Evolutionary conservation across 1,140 invertebrate genomes (phyloP), one percentile per base, ranked within the genome.

Genomic region (Drosophila sturtevanti): DNA sequence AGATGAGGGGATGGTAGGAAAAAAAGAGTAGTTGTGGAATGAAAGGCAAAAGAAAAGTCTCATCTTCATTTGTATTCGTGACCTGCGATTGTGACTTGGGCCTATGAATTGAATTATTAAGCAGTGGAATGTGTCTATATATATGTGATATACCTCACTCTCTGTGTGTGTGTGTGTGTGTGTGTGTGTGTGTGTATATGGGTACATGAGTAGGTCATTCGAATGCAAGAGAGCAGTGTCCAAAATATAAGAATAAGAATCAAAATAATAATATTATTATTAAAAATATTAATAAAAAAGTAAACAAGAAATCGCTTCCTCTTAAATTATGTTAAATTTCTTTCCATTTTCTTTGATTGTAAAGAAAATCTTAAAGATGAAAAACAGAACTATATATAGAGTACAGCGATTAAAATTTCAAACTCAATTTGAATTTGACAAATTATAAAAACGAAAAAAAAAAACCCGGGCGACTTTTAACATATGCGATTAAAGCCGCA

Each of bases 61-160:
- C 14, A 7, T 48, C 58, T 71, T 54, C 63, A 44, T 76, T 84
- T 81, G 79, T 82, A 82, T 82, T 79, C 82, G 79, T 87, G 82
- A 72, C 82, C 41, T 82, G 79, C 68, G 73, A 69, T 60, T 87
- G 79, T 87, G 82, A 78, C 82, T 48, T 79, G 82, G 31, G 81
- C 81, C 82, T 86, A 86, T 87, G 82, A 86, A 86, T 86, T 86
- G 82, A 86, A 86, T 86, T 86, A 86, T 86, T 86, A 86, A 86
- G 82, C 74, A 87, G 73, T 69, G 48, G 67, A 48, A 37, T 37
- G 21, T 21, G n/a, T n/a, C n/a, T n/a, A n/a, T n/a, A n/a, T n/a
- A n/a, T n/a, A n/a, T n/a, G n/a, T n/a, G n/a, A n/a, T n/a, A n/a
- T n/a, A n/a, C n/a, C n/a, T n/a, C n/a, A n/a, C n/a, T n/a, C n/a